Evolutionary conservation across 2,888 invertebrate species (phyloP).

Genomic region (Melolontha melolontha): DNA sequence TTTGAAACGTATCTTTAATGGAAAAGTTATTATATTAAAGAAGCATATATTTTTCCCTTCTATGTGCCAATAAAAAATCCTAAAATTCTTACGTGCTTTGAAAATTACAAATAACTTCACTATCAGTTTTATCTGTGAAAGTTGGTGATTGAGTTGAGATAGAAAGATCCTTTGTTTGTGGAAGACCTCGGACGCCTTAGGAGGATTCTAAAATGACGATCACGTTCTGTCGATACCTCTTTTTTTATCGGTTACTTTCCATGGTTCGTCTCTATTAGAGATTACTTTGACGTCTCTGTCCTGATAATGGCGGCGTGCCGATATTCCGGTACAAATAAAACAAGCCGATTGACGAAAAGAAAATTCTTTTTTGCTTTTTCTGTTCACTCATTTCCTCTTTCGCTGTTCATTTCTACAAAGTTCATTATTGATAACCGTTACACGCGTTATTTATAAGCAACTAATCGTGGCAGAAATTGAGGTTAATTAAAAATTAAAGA

Average conservation of each 20-base stretch:
- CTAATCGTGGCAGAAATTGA: no score
- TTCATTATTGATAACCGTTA: no score
- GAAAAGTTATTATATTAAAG: no score
- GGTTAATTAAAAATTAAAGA: no score
- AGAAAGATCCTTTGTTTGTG: conserved; percentile 34
- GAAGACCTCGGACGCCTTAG: conserved; percentile 24
- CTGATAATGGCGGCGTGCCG: conserved; percentile 12
- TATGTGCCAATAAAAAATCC: no score
- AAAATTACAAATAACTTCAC: conserved; percentile 31
- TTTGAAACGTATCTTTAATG: no score
- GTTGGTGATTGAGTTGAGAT: conserved; percentile 34
- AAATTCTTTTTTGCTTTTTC: conserved; percentile 20
- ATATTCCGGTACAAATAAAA: conserved; percentile 36
- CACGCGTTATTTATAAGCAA: no score
- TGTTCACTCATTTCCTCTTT: conserved; percentile 11
- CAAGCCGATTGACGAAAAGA: conserved; percentile 30
- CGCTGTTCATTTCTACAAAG: neutral
- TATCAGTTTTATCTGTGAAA: conserved; percentile 33
- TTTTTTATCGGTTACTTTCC: conserved; percentile 30
- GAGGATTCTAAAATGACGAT: conserved; percentile 34
- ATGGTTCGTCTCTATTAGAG: conserved; percentile 30
- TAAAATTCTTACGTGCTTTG: conserved; percentile 7
- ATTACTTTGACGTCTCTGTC: conserved; percentile 37
- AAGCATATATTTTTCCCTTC: no score
- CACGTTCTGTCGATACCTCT: conserved; percentile 37